Evolutionary conservation across 2,113 vertebrate species (phyloP), one percentile per base, ranked within the genome.

Genomic region (Riparia riparia): DNA sequence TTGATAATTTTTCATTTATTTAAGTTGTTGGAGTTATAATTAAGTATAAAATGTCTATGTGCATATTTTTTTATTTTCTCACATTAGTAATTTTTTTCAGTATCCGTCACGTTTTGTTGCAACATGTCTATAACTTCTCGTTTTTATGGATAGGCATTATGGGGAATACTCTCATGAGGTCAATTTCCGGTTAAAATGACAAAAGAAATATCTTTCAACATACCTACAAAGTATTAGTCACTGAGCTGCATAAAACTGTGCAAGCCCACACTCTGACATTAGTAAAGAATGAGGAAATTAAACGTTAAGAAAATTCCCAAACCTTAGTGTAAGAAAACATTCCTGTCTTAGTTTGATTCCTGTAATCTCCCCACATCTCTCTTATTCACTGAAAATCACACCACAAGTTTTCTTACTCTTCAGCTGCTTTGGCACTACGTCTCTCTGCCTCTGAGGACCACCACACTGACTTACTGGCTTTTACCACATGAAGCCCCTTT

Each of bases 231-330:
- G 1, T 41, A 73, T 73, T 93, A 95, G 89, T 90, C 79, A 95
- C 31, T 57, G 79, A 95, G 86, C 56, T 90, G 34, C 56, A 85
- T 58, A 85, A 91, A 88, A 88, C n/a, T 37, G 5, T 58, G 22
- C 83, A 88, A 96, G 71, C 79, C 42, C 56, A 92, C 56, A 44
- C 50, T 90, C 58, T 79, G 58, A 24, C 24, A 24, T 19, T 26
- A 64, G 64, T 64, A 70, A 96, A 93, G 85, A 94, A 86, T 61
- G 69, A 95, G 95, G 95, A 96, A 97, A 95, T 92, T 63, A 92
- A 93, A 83, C 74, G 66, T 6, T 0, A 7, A 47, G 49, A 68
- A 91, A 91, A 93, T 49, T 77, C 74, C 79, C 19, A 64, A 57
- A 66, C 56, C 16, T 82, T 65, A 61, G 28, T 28, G 45, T 61